phyloP scores from a whole-genome alignment of 2,113 vertebrate species.

The Lophura nycthemera region DNA sequence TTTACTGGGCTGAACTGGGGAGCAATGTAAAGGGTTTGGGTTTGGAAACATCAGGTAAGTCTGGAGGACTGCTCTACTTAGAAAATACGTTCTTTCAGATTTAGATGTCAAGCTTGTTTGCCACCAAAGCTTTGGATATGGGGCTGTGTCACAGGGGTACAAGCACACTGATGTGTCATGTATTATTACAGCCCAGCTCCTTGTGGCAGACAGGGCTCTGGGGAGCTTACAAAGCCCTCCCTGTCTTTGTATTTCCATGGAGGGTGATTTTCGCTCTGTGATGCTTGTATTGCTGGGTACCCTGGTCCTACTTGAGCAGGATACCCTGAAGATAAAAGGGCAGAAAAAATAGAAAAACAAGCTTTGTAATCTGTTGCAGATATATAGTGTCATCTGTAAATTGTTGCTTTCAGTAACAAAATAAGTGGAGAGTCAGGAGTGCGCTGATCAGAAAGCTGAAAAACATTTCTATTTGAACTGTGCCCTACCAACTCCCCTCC shows the following conservation, averaged over 20 bases:
- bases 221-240: background rate
- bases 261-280: background rate
- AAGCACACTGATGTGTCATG: background rate
- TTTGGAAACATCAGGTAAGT: background rate
- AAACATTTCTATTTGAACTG: background rate
- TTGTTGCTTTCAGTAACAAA: background rate
- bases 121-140: background rate
- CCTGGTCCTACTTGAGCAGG: background rate
- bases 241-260: background rate
- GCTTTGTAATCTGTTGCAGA: background rate
- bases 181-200: background rate
- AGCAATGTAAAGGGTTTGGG: background rate
- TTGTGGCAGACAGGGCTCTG: background rate
- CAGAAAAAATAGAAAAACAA: background rate
- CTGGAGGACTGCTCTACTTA: background rate
- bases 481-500: background rate
- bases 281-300: background rate
- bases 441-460: background rate
- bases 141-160: background rate
- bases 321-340: background rate
- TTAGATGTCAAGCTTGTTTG: background rate
- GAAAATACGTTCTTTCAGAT: background rate
- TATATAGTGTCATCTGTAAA: background rate
- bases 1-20: background rate
- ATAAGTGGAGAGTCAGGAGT: background rate